Evolutionary conservation across 2,797 vertebrate species (phyloP), one percentile per base, ranked within the genome.

Genomic region (Mormyrops attenuatus): DNA sequence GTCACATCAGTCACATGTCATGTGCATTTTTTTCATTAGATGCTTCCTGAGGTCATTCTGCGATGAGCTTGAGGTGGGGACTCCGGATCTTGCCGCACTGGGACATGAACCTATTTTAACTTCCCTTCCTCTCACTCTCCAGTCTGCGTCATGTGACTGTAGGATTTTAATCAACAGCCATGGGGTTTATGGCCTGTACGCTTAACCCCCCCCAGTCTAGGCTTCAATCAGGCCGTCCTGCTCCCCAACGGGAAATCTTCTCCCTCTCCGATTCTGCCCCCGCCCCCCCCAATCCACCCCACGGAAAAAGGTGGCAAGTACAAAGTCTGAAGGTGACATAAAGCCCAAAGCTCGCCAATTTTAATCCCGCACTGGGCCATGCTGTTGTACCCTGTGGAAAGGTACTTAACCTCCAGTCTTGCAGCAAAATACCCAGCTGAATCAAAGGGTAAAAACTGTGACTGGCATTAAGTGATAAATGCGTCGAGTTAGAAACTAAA

Each of bases 381-480:
- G 73, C 73, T 44, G 73, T 44, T 80, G 38, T 80, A 44, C 73
- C 73, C 73, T 80, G n/a, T 3, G 34, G 73, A 80, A 80, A 80
- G 38, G 73, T n/a, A 80, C 73, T 44, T 80, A 80, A 80, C 73
- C 73, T 73, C 17, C 5, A 17, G 34, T 80, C 73, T n/a, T n/a
- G 15, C 13, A 7, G 73, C 38, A 80, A 41, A 44, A 80, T 44
- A 80, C 73, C 73, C 73, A 80, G 34, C 20, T 20, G 73, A 80
- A 80, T 80, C 38, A 80, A 80, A 80, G 34, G 73, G 73, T 44
- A 80, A n/a, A 41, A 80, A 44, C 73, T 80, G 17, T 20, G 73
- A 44, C 73, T 41, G 73, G 73, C 34, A 80, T 80, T 80, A 80
- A 80, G 73, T 8, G 73, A 80, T 80, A 80, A 80, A 80, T 44